Evolutionary conservation across 1,140 invertebrate species (phyloP).

Genomic region (Riptortus pedestris): DNA sequence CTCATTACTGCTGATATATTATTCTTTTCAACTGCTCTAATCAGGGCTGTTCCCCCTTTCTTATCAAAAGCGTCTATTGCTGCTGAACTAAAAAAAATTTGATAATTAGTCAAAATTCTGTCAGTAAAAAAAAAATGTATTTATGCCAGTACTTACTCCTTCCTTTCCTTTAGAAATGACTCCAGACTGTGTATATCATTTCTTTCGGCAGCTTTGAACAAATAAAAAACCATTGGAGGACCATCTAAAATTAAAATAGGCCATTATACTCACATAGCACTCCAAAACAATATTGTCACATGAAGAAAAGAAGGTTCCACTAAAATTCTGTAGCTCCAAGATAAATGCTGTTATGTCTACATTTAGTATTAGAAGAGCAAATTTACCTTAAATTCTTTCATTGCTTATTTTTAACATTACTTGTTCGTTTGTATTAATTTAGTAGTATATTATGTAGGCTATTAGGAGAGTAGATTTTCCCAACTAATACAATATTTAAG

Average conservation of each 20-base stretch:
- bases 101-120: neutral
- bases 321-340: too few relatives aligned
- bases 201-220: conserved; percentile 3
- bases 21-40: neutral
- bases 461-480: too few relatives aligned
- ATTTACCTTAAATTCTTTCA: too few relatives aligned
- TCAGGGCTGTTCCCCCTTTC: neutral
- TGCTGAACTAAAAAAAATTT: neutral
- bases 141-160: conserved; percentile 1
- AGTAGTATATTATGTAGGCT: too few relatives aligned
- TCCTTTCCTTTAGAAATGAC: neutral
- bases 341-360: too few relatives aligned
- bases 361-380: too few relatives aligned
- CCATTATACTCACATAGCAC: too few relatives aligned
- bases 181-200: neutral
- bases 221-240: neutral
- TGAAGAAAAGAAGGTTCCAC: too few relatives aligned
- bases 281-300: too few relatives aligned
- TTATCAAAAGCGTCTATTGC: conserved; percentile 10
- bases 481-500: too few relatives aligned
- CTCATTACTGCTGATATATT: neutral
- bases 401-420: too few relatives aligned
- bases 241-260: neutral
- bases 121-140: neutral
- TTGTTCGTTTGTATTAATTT: too few relatives aligned